Evolutionary conservation across 2,797 vertebrate species (phyloP).

Genomic region (Sphenopsis melanotis): DNA sequence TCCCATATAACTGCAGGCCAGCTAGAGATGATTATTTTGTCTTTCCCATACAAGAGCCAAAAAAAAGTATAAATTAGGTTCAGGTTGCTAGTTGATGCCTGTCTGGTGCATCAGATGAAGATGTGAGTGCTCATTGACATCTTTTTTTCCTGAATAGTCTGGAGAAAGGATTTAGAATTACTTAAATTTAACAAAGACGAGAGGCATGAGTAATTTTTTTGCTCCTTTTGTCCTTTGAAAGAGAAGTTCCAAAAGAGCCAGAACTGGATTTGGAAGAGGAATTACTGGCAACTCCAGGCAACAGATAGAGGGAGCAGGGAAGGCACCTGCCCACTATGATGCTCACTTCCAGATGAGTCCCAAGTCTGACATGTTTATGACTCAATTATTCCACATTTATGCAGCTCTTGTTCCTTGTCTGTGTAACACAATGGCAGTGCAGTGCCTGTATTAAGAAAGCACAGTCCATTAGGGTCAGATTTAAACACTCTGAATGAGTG

Average conservation of each 20-base stretch:
- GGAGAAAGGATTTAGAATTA: background rate
- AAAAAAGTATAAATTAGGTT: background rate
- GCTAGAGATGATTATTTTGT: background rate
- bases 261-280: background rate
- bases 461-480: background rate
- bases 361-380: background rate
- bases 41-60: background rate
- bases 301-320: background rate
- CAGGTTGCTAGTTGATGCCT: background rate
- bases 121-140: background rate
- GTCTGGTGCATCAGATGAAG: background rate
- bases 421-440: fast-evolving
- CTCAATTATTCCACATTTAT: background rate
- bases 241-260: background rate
- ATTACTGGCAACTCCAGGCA: background rate
- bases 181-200: background rate
- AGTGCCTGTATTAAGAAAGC: background rate
- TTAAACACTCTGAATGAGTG: background rate
- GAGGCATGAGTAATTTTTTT: background rate
- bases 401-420: background rate
- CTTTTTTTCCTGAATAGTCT: background rate
- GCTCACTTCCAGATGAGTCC: background rate
- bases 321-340: background rate
- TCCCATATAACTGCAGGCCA: background rate
- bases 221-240: background rate